Evolutionary conservation across 2,797 vertebrate genomes (phyloP), one percentile per base, ranked within the genome.

Genomic region (Coregonus suidteri): DNA sequence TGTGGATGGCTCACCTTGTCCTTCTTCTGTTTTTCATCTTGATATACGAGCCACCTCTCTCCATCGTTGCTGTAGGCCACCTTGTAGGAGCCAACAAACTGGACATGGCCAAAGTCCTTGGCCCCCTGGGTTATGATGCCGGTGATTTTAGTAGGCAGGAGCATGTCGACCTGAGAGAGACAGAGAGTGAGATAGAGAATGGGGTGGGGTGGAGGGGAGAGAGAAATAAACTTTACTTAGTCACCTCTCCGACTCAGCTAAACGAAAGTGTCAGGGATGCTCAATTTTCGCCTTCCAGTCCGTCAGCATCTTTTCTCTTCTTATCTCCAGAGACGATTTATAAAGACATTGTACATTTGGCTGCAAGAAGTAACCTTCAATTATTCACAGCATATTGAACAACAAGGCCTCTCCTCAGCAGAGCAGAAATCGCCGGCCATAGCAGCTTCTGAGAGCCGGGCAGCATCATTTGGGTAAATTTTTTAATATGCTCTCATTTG

Each of bases 11-110:
- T 94, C 93, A 98, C 98, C 96, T 98, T 99, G 91, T 99, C 97
- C 88, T 98, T 99, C 85, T 95, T 96, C 85, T 99, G 98, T 85
- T 99, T 99, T 90, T 95, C 95, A 81, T 99, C 98, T 86, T 98
- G 98, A 90, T 99, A 99, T 72, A 98, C 77, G 75, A 88, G 94
- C 98, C 98, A 99, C 83, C 94, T 94, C 70, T 96, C 94, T 18
- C 98, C 97, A 1, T 98, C 96, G 3, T 96, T 96, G 85, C 98
- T 99, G 89, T 96, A 99, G 1, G 98, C 97, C 72, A 99, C 85
- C 92, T 99, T 99, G 93, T 99, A 99, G 15, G 98, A 99, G 20
- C 98, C 98, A 6, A 99, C 97, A 71, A 99, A 99, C 79, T 99
- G 98, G 76, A 99, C 96, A 0, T 98, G 98, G 74, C 98, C 98